Evolutionary conservation across 2,113 vertebrate genomes (phyloP).

Genomic region (Pachycephala philippinensis): DNA sequence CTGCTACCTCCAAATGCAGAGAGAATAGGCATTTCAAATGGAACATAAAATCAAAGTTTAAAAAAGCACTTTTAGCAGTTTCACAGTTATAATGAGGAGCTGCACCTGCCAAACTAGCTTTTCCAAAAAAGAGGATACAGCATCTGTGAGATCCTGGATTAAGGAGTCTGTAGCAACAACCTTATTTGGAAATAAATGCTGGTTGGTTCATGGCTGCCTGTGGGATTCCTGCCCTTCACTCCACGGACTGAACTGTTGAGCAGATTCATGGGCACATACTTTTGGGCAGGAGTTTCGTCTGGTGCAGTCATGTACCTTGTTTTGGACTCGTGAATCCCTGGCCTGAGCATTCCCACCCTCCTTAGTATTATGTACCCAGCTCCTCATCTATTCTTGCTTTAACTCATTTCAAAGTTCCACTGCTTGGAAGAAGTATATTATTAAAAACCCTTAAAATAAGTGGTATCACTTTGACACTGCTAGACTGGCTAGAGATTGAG

Average conservation of each 20-base stretch:
- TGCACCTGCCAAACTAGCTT: background rate
- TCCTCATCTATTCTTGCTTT: background rate
- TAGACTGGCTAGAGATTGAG: background rate
- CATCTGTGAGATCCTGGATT: background rate
- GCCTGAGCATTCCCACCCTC: background rate
- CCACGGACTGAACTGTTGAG: background rate
- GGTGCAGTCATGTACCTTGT: background rate
- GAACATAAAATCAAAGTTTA: background rate
- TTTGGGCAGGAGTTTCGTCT: background rate
- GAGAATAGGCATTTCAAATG: background rate
- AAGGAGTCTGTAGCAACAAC: background rate
- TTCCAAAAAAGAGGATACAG: background rate
- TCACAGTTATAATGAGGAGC: background rate
- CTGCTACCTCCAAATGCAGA: slow-evolving; percentile 4
- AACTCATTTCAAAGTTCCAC: background rate
- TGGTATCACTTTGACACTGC: background rate
- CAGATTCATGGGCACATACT: background rate
- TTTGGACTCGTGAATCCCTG: background rate
- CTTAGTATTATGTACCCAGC: fast-evolving
- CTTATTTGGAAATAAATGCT: background rate
- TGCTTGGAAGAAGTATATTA: background rate
- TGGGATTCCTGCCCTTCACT: background rate
- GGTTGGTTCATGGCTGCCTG: background rate
- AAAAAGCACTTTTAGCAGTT: background rate
- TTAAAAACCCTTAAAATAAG: background rate